phyloP scores from a whole-genome alignment of 1,140 invertebrate species.

The Psix sp. region DNA sequence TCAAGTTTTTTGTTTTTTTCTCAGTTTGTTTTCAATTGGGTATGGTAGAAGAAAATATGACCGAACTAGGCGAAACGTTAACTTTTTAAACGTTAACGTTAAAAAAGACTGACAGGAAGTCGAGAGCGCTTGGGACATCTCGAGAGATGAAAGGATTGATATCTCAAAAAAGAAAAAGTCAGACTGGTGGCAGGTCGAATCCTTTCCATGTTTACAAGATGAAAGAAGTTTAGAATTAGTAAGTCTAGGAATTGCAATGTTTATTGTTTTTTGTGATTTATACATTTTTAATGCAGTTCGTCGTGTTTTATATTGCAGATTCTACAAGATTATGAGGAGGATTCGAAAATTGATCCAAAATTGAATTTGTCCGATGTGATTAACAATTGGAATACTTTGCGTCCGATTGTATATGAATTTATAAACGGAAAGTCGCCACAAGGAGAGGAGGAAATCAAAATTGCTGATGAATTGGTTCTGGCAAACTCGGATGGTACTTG shows the following conservation, averaged over 20 bases:
- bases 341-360: neutral
- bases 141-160: neutral
- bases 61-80: neutral
- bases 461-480: conserved; percentile 1
- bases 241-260: neutral
- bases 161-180: neutral
- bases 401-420: neutral
- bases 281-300: neutral
- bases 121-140: neutral
- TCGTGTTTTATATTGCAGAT: conserved; percentile 1
- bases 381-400: neutral
- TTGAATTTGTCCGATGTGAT: neutral
- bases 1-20: too few species aligned
- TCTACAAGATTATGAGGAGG: neutral
- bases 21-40: too few species aligned
- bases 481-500: neutral
- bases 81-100: too few species aligned
- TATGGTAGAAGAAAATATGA: neutral
- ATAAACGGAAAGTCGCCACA: neutral
- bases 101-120: too few species aligned
- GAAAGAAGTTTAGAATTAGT: conserved; percentile 1
- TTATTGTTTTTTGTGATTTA: neutral
- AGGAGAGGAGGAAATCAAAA: neutral
- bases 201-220: conserved; percentile 1
- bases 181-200: conserved; percentile 3